Evolutionary conservation across 2,797 vertebrate genomes (phyloP).

Genomic region (Alca torda): DNA sequence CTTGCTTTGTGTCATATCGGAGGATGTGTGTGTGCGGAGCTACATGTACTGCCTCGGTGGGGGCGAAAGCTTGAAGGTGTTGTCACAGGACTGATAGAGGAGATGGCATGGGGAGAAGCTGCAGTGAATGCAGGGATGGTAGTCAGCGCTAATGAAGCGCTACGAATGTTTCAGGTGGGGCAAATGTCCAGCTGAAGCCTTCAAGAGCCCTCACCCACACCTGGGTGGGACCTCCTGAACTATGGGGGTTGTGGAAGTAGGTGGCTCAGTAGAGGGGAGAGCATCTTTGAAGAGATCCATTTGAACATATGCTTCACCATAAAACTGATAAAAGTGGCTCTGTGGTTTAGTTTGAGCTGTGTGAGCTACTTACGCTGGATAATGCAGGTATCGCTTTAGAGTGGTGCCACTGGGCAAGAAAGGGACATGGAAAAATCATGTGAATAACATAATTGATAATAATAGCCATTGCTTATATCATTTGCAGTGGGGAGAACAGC

Average conservation of each 20-base stretch:
- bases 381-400: background rate
- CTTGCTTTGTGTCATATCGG: rapidly evolving
- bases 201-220: rapidly evolving
- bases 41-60: rapidly evolving
- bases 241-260: rapidly evolving
- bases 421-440: background rate
- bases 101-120: background rate
- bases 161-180: rapidly evolving
- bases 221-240: background rate
- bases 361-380: background rate
- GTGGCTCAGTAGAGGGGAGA: background rate
- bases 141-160: background rate
- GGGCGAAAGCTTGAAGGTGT: background rate
- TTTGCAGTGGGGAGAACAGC: background rate
- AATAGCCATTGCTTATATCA: background rate
- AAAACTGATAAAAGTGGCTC: background rate
- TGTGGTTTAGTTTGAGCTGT: background rate
- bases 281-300: background rate
- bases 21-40: background rate
- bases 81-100: background rate
- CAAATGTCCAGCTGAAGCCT: background rate
- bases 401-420: background rate
- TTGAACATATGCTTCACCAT: background rate
- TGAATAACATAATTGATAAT: background rate
- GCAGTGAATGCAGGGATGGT: background rate